Evolutionary conservation across 1,140 invertebrate genomes (phyloP).

Genomic region (Propsilocerus akamusi): DNA sequence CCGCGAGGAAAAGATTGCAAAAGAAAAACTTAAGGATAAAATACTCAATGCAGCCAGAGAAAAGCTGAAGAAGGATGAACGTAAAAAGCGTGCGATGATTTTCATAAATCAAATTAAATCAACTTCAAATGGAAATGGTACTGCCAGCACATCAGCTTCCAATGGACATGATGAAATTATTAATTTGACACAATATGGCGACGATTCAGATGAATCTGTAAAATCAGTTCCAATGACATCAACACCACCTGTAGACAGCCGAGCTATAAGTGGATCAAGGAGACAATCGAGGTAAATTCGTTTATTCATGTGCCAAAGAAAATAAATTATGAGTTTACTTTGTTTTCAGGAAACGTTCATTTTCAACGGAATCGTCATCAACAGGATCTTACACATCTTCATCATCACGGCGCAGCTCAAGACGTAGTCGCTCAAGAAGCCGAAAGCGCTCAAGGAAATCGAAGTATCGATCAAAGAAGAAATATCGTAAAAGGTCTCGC

Average conservation of each 20-base stretch:
- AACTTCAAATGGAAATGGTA: background rate
- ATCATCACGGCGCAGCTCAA: background rate
- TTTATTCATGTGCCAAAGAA: background rate
- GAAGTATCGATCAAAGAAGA: background rate
- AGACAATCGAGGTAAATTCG: background rate
- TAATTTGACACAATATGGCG: background rate
- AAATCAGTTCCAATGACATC: background rate
- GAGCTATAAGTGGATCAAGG: background rate
- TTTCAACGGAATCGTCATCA: background rate
- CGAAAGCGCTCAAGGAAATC: background rate
- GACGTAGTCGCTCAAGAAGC: background rate
- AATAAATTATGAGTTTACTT: no score
- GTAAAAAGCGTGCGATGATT: conserved; percentile 43
- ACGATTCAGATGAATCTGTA: background rate
- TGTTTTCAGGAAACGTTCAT: no score
- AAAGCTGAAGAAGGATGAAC: conserved; percentile 40
- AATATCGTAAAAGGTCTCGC: background rate
- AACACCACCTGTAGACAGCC: background rate
- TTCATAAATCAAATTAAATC: conserved; percentile 39
- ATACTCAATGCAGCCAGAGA: conserved; percentile 37
- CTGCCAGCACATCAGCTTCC: background rate
- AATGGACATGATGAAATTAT: background rate
- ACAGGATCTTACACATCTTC: background rate
- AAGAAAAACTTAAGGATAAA: conserved; percentile 43
- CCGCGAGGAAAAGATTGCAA: conserved; percentile 16